Evolutionary conservation across 2,113 vertebrate species (phyloP), one percentile per base, ranked within the genome.

Genomic region (Holacanthus passer): DNA sequence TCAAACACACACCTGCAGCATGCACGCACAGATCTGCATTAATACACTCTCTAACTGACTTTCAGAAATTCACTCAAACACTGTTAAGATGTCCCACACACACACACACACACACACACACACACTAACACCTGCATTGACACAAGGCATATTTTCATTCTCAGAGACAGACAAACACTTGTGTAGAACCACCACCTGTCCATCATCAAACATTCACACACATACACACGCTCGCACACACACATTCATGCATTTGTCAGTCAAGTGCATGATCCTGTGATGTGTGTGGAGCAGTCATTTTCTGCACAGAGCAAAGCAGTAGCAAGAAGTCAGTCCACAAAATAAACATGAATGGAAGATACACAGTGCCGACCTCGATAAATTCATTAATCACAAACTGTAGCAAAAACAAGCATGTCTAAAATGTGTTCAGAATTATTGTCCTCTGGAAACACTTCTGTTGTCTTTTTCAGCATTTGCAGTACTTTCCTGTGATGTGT

Each of bases 1-100:
- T 81, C 85, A 87, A 69, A 86, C 81, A 71, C 58, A 77, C 82
- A 85, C 67, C 73, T 82, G 85, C 86, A 76, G 86, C 62, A 66
- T 78, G 84, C 84, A 87, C 90, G 87, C 56, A 79, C 58, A 70
- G 71, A 73, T 72, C 86, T 67, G 78, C 77, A n/a, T 82, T 71
- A 84, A 50, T 29, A 41, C 63, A 77, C 59, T 60, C 68, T 77
- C 62, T 63, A 77, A 59, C 66, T 63, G 67, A 58, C 39, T 32
- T 50, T 3, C 3, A 19, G 32, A 72, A 72, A 45, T 48, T 22
- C 65, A 67, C 55, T 35, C 35, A 39, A 39, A 69, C 71, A 76
- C 56, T 53, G n/a, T 45, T 56, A 31, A 17, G 39, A 47, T 55
- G 48, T 16, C 1, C 0, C 13, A 58, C 68, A 68, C 62, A 52